Conservation (phyloP, 2,888 invertebrate genomes). For the Eubasilissa splendida region DNA sequence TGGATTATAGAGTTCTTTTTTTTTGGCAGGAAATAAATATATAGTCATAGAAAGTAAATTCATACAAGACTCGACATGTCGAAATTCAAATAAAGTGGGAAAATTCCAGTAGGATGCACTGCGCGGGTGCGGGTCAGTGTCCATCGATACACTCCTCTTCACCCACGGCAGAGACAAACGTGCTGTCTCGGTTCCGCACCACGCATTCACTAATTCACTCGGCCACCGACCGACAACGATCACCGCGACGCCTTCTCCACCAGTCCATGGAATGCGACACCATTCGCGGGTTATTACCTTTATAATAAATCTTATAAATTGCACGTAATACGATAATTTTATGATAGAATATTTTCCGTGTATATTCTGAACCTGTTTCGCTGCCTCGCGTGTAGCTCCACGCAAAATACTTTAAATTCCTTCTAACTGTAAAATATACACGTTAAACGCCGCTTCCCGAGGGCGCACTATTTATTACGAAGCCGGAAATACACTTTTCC, state of each 20-base stretch:
- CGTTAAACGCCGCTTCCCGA: slow-evolving; percentile 7
- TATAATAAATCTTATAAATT: too few species aligned
- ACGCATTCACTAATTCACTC: too few species aligned
- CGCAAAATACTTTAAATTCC: neutral
- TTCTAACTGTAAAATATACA: slow-evolving; percentile 16
- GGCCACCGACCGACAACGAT: neutral
- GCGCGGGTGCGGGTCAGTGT: slow-evolving; percentile 18
- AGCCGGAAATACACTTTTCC: slow-evolving; percentile 10
- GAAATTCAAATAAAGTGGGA: slow-evolving; percentile 26
- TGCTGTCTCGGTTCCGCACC: too few species aligned
- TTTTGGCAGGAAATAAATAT: slow-evolving; percentile 45
- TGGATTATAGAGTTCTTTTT: slow-evolving; percentile 36
- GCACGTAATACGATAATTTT: neutral
- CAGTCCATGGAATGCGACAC: slow-evolving; percentile 7
- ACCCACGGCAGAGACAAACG: neutral
- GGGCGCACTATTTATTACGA: neutral
- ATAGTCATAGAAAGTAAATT: slow-evolving; percentile 26
- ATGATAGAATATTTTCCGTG: neutral
- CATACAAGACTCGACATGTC: slow-evolving; percentile 25
- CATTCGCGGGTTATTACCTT: too few species aligned
- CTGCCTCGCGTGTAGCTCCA: neutral
- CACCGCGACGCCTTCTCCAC: neutral
- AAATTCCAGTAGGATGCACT: slow-evolving; percentile 16
- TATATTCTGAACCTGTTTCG: neutral
- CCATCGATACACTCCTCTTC: slow-evolving; percentile 1